These are phyloP conservation scores for Poecilia wingei DNA, from an alignment of 2,797 vertebrate species.

Conservation along the genomic window DNA sequence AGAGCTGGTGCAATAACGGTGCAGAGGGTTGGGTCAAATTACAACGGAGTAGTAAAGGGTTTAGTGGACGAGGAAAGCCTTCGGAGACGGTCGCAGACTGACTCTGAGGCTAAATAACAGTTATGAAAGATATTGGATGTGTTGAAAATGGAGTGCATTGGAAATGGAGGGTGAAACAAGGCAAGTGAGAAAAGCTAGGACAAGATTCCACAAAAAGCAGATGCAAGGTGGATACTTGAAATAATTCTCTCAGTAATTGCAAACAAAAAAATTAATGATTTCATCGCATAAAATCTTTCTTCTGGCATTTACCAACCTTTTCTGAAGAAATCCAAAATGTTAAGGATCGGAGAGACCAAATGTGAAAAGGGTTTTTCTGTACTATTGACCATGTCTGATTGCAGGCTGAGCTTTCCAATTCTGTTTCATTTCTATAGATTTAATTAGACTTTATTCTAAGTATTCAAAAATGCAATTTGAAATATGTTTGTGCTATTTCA, in stretches of 20 bases:
- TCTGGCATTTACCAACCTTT: neutral
- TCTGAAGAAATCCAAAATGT: neutral
- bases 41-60: conserved; percentile 65
- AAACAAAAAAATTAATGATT: neutral
- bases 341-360: neutral
- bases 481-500: too few relatives aligned
- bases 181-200: conserved; percentile 51
- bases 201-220: conserved; percentile 9
- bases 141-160: conserved; percentile 47
- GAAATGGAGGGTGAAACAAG: conserved; percentile 32
- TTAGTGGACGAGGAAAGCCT: conserved; percentile 62
- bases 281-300: neutral
- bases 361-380: neutral
- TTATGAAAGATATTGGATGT: conserved; percentile 58
- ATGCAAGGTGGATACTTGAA: neutral
- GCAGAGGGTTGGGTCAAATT: conserved; percentile 63
- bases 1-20: conserved; percentile 76
- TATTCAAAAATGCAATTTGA: too few relatives aligned
- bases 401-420: neutral
- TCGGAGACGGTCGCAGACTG: conserved; percentile 46
- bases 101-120: conserved; percentile 56
- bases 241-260: neutral
- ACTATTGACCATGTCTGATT: neutral
- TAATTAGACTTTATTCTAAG: too few relatives aligned
- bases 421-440: neutral